A percentile compares a stretch with the other conserved stretches of the same genome.
phyloP scores from a whole-genome alignment of 2,797 vertebrate genomes.

The Ceyx erithaca region DNA sequence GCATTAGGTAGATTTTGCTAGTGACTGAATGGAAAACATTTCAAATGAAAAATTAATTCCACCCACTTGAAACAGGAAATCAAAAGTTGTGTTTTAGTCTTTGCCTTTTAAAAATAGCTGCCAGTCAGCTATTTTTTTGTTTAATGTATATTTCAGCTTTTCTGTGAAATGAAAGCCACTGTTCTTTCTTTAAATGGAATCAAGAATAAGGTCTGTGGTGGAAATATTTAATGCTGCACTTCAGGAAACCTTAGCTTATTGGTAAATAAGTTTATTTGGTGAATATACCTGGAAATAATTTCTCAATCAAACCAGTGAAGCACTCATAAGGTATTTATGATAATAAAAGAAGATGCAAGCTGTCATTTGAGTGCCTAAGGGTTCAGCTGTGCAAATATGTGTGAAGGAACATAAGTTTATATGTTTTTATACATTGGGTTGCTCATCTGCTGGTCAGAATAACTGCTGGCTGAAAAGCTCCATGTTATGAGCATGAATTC shows the following conservation, averaged over 20 bases:
- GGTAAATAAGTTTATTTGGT: not conserved
- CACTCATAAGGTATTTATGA: not conserved
- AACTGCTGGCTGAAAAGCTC: not conserved
- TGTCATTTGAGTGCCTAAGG: not conserved
- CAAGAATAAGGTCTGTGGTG: not conserved
- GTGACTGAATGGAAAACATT: slow-evolving; percentile 31
- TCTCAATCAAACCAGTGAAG: not conserved
- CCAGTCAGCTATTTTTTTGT: not conserved
- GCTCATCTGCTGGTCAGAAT: not conserved
- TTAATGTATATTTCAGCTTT: not conserved
- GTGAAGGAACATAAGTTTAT: not conserved
- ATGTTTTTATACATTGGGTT: not conserved
- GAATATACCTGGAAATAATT: not conserved
- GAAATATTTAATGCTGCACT: not conserved
- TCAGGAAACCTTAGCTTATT: not conserved
- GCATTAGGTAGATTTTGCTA: slow-evolving; percentile 24
- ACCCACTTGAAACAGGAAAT: slow-evolving; percentile 41
- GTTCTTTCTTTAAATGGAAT: not conserved
- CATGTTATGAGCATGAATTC: not conserved
- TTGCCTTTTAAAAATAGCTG: slow-evolving; percentile 35
- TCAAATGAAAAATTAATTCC: slow-evolving; percentile 48
- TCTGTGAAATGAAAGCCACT: not conserved
- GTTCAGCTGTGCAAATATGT: not conserved
- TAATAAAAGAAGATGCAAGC: not conserved
- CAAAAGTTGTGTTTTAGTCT: slow-evolving; percentile 7